These are phyloP conservation scores for Plebejus melissa DNA, from an alignment of 2,888 invertebrate species.

Conservation along the genomic window DNA sequence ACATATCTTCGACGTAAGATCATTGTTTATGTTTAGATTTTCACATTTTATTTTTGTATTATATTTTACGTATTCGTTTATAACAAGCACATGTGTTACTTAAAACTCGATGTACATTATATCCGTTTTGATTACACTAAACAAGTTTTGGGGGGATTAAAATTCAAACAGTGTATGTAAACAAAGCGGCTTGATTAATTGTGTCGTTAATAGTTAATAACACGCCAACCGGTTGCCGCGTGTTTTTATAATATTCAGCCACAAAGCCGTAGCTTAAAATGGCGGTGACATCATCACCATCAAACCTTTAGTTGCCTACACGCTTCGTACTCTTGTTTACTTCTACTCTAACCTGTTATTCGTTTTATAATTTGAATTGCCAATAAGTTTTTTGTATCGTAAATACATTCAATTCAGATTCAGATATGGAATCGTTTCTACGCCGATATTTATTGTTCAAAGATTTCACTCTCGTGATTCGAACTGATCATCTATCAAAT, in stretches of 20 bases:
- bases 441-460: constrained; percentile 35
- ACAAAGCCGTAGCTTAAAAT: constrained; percentile 38
- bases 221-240: constrained; percentile 35
- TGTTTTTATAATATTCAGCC: constrained; percentile 38
- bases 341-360: constrained; percentile 48
- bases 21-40: constrained; percentile 14
- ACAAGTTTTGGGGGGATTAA: constrained; percentile 5
- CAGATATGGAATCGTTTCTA: constrained; percentile 35
- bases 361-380: constrained; percentile 40
- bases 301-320: constrained; percentile 38
- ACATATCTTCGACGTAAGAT: constrained; percentile 12
- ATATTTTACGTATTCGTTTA: neutral
- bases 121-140: constrained; percentile 13
- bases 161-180: constrained; percentile 25
- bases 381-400: constrained; percentile 41
- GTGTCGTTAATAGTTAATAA: constrained; percentile 41
- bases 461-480: constrained; percentile 31
- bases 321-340: constrained; percentile 44
- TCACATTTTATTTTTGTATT: neutral
- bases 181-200: constrained; percentile 35
- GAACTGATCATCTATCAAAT: constrained; percentile 30
- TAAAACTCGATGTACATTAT: neutral
- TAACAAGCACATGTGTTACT: neutral
- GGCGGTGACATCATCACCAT: constrained; percentile 42
- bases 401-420: constrained; percentile 31